Conservation (phyloP, 2,888 invertebrate genomes). For the Heteromurus nitidus region DNA sequence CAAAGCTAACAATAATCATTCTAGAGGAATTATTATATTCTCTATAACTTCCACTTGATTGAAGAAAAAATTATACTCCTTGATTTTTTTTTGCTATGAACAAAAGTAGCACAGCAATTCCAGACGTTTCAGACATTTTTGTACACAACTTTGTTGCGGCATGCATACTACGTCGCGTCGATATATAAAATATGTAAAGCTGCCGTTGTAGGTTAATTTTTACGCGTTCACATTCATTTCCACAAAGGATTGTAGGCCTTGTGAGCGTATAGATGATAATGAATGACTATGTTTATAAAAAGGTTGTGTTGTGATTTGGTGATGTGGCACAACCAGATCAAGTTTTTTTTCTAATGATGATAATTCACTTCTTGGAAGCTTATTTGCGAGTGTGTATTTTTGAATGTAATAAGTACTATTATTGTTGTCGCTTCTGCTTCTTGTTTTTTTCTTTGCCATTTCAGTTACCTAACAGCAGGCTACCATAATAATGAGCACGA, state of each 20-base stretch:
- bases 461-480: constrained; percentile 12
- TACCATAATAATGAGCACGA: constrained; percentile 43
- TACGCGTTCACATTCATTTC: too few relatives aligned
- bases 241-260: too few relatives aligned
- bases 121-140: background rate
- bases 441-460: background rate
- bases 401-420: background rate
- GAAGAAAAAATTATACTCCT: background rate
- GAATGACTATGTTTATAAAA: too few relatives aligned
- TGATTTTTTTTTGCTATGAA: background rate
- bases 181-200: too few relatives aligned
- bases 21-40: background rate
- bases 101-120: background rate
- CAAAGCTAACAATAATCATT: constrained; percentile 12
- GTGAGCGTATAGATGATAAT: too few relatives aligned
- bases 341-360: constrained; percentile 19
- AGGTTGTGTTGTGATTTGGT: constrained; percentile 18
- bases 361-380: constrained; percentile 1
- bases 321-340: constrained; percentile 27
- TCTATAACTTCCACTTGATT: background rate
- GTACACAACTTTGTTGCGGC: too few relatives aligned
- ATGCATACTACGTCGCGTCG: too few relatives aligned
- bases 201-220: too few relatives aligned
- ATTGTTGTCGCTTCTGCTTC: background rate
- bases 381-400: too few relatives aligned